Conservation (phyloP, 2,113 vertebrate genomes). For the Sylvilagus bachmani region DNA sequence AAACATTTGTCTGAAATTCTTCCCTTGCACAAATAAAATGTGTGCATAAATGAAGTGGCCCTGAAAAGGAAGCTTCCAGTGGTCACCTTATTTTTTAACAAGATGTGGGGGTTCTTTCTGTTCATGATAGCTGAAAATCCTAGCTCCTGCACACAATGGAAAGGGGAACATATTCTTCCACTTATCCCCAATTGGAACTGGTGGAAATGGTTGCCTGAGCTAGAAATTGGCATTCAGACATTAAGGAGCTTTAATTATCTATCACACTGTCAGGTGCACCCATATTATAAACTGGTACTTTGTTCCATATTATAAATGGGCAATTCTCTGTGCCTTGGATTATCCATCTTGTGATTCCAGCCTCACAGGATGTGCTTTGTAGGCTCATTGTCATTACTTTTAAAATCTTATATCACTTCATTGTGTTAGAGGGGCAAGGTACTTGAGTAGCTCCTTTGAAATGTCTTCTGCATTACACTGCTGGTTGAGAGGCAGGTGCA, state of each 20-base stretch:
- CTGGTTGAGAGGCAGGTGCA: not conserved
- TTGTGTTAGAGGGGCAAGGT: not conserved
- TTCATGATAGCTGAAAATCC: not conserved
- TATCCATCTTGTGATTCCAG: not conserved
- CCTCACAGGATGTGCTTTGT: too few species aligned
- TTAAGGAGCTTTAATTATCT: not conserved
- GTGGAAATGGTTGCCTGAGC: not conserved
- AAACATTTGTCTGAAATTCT: not conserved
- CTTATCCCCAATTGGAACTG: not conserved
- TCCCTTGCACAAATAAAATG: not conserved
- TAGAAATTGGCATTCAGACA: not conserved
- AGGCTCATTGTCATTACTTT: not conserved
- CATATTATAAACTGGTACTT: too few species aligned
- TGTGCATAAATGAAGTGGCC: not conserved
- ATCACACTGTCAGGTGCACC: not conserved
- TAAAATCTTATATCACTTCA: not conserved
- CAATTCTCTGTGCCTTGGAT: not conserved
- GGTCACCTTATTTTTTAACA: not conserved
- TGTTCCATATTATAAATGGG: not conserved
- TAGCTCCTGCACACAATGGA: not conserved
- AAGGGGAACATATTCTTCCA: not conserved
- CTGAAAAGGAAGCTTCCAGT: not conserved
- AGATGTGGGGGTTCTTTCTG: not conserved
- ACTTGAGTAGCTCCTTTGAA: not conserved
- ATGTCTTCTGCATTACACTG: not conserved